phyloP scores from a whole-genome alignment of 2,888 invertebrate genomes.

The Crepidodera aurea region DNA sequence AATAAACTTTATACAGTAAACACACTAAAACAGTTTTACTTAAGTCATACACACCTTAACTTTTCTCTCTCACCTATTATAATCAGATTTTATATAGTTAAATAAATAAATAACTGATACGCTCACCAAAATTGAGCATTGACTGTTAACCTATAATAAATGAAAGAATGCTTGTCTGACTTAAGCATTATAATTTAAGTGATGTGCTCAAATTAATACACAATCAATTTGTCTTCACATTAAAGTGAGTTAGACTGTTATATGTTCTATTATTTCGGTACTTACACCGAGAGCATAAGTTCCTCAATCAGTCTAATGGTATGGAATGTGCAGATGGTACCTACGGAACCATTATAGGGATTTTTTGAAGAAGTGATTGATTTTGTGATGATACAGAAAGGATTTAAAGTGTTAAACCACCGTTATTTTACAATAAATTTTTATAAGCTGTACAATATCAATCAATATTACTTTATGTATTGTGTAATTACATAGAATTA shows the following conservation, averaged over 20 bases:
- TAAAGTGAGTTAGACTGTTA: background rate
- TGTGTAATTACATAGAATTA: background rate
- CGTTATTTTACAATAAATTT: conserved; percentile 1
- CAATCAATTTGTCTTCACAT: background rate
- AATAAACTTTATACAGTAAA: too few relatives aligned
- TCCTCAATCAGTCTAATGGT: background rate
- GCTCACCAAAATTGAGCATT: too few relatives aligned
- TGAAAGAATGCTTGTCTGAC: too few relatives aligned
- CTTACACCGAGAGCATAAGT: background rate
- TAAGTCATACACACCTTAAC: too few relatives aligned
- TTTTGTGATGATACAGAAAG: background rate
- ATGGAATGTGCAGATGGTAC: background rate
- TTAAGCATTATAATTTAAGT: too few relatives aligned
- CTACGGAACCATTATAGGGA: background rate
- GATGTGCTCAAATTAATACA: background rate
- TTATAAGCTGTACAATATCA: background rate
- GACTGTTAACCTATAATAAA: too few relatives aligned
- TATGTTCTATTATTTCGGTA: background rate
- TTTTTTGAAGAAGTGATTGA: background rate
- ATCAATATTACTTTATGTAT: background rate
- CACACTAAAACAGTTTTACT: too few relatives aligned
- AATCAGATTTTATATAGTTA: too few relatives aligned
- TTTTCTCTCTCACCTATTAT: too few relatives aligned
- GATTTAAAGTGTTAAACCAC: background rate
- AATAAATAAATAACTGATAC: too few relatives aligned